Conservation (phyloP, 2,888 invertebrate species). For the Trissonchulus sp. region DNA sequence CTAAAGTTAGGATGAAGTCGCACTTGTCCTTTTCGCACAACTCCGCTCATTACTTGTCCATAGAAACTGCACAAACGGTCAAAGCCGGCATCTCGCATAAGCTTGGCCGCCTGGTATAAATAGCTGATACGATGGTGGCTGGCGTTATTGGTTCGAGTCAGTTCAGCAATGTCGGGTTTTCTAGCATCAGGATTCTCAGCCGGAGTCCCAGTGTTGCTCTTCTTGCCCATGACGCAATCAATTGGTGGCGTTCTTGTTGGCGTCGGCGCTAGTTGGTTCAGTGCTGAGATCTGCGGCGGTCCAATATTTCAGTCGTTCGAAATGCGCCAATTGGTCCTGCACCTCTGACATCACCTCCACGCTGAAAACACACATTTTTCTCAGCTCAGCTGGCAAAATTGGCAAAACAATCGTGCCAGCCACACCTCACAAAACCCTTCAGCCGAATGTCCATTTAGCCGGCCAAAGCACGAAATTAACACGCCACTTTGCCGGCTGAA, state of each 20-base stretch:
- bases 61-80: background rate
- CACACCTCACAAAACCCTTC: too few relatives aligned
- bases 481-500: too few relatives aligned
- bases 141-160: background rate
- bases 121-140: background rate
- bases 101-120: background rate
- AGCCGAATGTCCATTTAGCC: too few relatives aligned
- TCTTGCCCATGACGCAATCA: too few relatives aligned
- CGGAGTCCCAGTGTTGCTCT: too few relatives aligned
- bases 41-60: background rate
- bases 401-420: too few relatives aligned
- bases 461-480: too few relatives aligned
- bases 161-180: background rate
- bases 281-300: slow-evolving; percentile 8
- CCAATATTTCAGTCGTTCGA: slow-evolving; percentile 20
- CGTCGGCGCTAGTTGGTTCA: too few relatives aligned
- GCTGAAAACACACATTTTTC: too few relatives aligned
- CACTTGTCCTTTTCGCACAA: background rate
- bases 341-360: slow-evolving; percentile 21
- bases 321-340: slow-evolving; percentile 26
- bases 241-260: too few relatives aligned
- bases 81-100: background rate
- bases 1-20: background rate
- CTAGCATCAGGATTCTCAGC: background rate
- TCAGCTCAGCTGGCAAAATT: too few relatives aligned